These are phyloP conservation scores for Gandaritis pyraliata DNA, from an alignment of 2,888 invertebrate species.

Conservation along the genomic window DNA sequence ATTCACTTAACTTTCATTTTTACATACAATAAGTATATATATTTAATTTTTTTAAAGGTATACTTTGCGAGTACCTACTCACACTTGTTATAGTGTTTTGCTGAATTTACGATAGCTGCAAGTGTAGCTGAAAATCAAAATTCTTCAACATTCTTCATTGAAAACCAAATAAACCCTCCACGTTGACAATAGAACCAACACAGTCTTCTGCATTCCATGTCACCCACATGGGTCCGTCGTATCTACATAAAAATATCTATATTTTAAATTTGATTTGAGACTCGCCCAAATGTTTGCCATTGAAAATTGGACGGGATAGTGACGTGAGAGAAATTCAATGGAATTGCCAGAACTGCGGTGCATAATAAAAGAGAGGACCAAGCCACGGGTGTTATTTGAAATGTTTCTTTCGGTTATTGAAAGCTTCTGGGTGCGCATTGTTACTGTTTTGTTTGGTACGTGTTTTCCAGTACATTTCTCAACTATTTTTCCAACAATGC, in stretches of 20 bases:
- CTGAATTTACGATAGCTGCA: not conserved
- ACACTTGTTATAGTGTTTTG: too few species aligned
- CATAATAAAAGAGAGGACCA: conserved; percentile 55
- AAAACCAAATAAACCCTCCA: conserved; percentile 58
- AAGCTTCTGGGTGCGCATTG: conserved; percentile 34
- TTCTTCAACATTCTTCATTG: conserved; percentile 43
- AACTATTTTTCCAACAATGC: too few species aligned
- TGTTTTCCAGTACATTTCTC: conserved; percentile 3
- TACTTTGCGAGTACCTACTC: too few species aligned
- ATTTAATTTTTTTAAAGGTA: too few species aligned
- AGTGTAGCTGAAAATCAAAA: not conserved
- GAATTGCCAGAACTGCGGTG: conserved; percentile 51
- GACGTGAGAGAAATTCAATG: conserved; percentile 79
- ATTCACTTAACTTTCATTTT: too few species aligned
- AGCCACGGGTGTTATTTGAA: conserved; percentile 49
- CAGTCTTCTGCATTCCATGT: conserved; percentile 59
- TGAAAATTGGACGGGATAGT: conserved; percentile 77
- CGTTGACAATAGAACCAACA: conserved; percentile 51
- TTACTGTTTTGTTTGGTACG: conserved; percentile 28
- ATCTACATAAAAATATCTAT: conserved; percentile 79
- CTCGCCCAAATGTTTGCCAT: conserved; percentile 82
- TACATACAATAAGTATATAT: too few species aligned
- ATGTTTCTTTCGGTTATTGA: conserved; percentile 38
- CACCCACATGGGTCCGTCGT: conserved; percentile 70
- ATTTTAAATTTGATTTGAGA: conserved; percentile 83